Evolutionary conservation across 2,888 invertebrate genomes (phyloP).

Genomic region (Xanthorhoe designata): DNA sequence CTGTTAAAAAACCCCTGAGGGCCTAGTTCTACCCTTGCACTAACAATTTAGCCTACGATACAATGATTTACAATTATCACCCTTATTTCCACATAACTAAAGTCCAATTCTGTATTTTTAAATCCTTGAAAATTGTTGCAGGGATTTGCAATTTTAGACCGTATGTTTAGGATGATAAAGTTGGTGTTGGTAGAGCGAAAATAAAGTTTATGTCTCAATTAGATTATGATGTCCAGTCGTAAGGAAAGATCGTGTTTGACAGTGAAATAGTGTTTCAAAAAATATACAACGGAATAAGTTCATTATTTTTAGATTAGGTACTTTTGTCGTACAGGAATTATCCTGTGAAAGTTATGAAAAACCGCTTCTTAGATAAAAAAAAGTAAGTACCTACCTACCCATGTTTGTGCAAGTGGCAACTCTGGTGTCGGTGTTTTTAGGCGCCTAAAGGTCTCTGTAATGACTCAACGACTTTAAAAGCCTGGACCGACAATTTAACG

Average conservation of each 20-base stretch:
- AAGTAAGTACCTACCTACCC: no score
- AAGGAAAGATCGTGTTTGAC: constrained; percentile 66
- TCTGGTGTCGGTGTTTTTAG: no score
- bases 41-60: constrained; percentile 32
- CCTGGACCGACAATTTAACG: no score
- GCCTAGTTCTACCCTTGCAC: constrained; percentile 44
- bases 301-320: neutral
- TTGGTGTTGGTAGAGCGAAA: constrained; percentile 14
- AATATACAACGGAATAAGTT: neutral
- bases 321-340: no score
- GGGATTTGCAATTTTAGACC: constrained; percentile 26
- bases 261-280: constrained; percentile 49
- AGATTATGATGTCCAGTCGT: constrained; percentile 64
- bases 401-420: no score
- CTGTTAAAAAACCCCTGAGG: constrained; percentile 80
- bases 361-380: no score
- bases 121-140: constrained; percentile 33
- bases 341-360: no score
- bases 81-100: neutral
- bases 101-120: constrained; percentile 21
- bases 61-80: constrained; percentile 11
- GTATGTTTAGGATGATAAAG: constrained; percentile 13
- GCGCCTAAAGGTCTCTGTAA: no score
- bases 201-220: constrained; percentile 65
- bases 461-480: no score